Base-by-base conservation (phyloP, 2,888 invertebrate genomes). In the Ctenicera cuprea region DNA sequence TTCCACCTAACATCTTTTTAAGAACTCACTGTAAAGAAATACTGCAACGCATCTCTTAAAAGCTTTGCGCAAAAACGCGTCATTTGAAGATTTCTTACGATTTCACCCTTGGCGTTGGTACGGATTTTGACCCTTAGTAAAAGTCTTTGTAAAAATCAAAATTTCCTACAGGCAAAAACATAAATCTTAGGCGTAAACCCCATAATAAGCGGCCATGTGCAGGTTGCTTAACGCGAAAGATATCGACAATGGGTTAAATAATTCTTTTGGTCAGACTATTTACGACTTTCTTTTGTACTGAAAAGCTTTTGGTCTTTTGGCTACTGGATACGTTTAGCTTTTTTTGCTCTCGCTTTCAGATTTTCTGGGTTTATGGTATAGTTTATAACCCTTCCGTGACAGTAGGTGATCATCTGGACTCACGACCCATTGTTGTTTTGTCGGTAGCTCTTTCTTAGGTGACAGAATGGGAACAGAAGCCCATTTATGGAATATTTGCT, bases 241-340 rank as follows among this genome's bases (percentile, higher is more conserved):
- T 48, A 48, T 68, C 75, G 18, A 82, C 82, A 83, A 82, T 82
- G 82, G 82, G 82, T 82, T 83, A 82, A 82, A 83, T 82, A 82
- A 82, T 83, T 81, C 81, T 81, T 33, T 80, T 78, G 82, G 80
- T 80, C 81, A 76, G 78, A 80, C 75, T 81, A 80, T 82, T 83
- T 82, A 83, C 76, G 82, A 81, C 80, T 16, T 48, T 18, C 73
- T 75, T 82, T 82, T 81, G 82, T 78, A 78, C 64, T 11, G 73
- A 75, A 26, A 78, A 73, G 74, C 20, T 59, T 26, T 52, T 52
- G 52, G 26, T 30, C 52, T 52, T 68, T 77, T 67, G 37, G 80
- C 80, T 80, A 81, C 80, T 70, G 79, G 68, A 70, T 73, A 71
- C 74, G 7, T n/a, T n/a, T n/a, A 8, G 43, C 3, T 68, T 75